phyloP scores from a whole-genome alignment of 2,888 invertebrate species.

The Drosophila greeni region DNA sequence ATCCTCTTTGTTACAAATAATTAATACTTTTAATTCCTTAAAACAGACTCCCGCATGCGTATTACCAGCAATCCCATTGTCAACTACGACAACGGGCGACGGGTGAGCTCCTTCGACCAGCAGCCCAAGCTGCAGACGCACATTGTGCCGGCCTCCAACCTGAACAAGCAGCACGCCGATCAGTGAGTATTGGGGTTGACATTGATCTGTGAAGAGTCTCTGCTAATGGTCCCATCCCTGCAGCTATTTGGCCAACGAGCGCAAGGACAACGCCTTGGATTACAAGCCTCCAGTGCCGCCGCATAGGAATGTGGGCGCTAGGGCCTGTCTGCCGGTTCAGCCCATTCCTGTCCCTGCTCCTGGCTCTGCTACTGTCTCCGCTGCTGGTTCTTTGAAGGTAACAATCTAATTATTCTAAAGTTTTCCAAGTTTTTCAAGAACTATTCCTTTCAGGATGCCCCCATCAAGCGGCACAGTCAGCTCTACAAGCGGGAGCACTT shows the following conservation, averaged over 20 bases:
- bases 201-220: too few relatives aligned
- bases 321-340: conserved; percentile 64
- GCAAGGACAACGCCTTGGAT: conserved; percentile 82
- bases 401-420: too few relatives aligned
- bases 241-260: conserved; percentile 77
- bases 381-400: conserved; percentile 33
- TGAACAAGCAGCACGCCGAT: conserved; percentile 74
- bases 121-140: conserved; percentile 66
- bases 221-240: conserved; percentile 60
- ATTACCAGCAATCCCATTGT: conserved; percentile 89
- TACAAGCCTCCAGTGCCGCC: conserved; percentile 94
- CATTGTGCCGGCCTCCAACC: conserved; percentile 64
- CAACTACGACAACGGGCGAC: conserved; percentile 81
- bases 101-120: conserved; percentile 84
- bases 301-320: conserved; percentile 85
- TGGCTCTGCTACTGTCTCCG: conserved; percentile 8
- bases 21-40: background rate
- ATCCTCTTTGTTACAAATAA: background rate
- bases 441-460: conserved; percentile 38
- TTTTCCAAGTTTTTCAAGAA: too few relatives aligned
- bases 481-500: conserved; percentile 63
- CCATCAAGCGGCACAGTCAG: conserved; percentile 59
- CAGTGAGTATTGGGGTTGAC: conserved; percentile 61
- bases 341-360: conserved; percentile 14
- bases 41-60: conserved; percentile 81